Conservation (phyloP, 2,797 vertebrate genomes). For the Geotrypetes seraphini region DNA sequence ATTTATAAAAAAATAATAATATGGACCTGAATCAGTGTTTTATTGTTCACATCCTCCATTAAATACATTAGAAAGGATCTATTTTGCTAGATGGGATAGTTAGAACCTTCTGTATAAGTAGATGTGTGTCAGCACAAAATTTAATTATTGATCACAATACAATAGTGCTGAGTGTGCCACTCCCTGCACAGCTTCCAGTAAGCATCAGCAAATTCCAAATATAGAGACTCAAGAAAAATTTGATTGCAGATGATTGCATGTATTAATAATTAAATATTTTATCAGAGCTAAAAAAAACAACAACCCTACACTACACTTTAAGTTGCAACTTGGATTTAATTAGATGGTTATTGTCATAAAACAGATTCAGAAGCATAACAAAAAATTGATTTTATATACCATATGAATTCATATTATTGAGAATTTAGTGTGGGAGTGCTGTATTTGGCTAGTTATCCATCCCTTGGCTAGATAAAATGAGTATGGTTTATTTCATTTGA, state of each 20-base stretch:
- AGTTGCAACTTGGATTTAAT: conserved; percentile 37
- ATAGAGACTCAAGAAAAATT: conserved; percentile 45
- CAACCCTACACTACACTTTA: conserved; percentile 54
- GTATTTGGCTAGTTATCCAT: no score
- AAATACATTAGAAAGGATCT: conserved; percentile 71
- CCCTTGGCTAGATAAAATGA: no score
- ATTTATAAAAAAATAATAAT: conserved; percentile 67
- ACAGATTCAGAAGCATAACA: no score
- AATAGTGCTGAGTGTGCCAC: conserved; percentile 81
- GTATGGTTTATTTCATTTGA: no score
- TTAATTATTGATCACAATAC: conserved; percentile 87
- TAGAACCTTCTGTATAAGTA: conserved; percentile 62
- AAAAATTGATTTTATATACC: no score
- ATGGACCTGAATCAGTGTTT: conserved; percentile 65
- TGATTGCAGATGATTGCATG: conserved; percentile 53
- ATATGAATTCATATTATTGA: no score
- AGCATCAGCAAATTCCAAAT: conserved; percentile 76
- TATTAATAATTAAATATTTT: conserved; percentile 65
- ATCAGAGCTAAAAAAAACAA: conserved; percentile 48
- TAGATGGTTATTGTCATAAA: no score
- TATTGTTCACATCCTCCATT: conserved; percentile 65
- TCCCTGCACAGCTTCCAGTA: conserved; percentile 65
- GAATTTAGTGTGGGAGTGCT: no score
- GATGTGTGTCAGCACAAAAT: conserved; percentile 81
- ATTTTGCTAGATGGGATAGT: conserved; percentile 71